Evolutionary conservation across 2,888 invertebrate genomes (phyloP).

Genomic region (Eugnorisma glareosa): DNA sequence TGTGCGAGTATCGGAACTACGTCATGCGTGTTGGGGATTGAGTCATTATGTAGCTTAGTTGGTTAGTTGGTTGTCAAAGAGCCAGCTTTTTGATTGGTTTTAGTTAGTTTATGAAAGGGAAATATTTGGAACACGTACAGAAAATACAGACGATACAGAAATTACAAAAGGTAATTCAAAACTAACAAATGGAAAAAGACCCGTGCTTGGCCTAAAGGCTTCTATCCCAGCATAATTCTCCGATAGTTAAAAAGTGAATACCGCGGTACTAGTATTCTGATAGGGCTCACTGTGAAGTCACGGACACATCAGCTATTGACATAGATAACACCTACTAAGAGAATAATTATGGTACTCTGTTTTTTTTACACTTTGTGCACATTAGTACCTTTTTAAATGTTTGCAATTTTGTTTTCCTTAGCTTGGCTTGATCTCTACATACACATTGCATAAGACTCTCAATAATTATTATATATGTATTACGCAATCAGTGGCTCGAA

Average conservation of each 20-base stretch:
- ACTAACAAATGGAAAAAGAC: background rate
- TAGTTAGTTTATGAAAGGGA: background rate
- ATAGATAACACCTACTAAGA: no score
- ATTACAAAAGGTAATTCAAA: background rate
- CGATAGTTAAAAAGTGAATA: background rate
- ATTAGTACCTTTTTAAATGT: no score
- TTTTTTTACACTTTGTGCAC: no score
- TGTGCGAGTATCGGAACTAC: conserved; percentile 9
- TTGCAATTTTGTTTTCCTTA: no score
- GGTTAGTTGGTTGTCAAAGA: background rate
- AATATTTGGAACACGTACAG: background rate
- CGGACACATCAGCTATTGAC: no score
- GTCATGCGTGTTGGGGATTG: background rate
- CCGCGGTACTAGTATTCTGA: no score
- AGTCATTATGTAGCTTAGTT: background rate
- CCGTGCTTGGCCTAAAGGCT: background rate
- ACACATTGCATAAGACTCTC: no score
- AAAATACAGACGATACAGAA: background rate
- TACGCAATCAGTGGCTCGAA: no score
- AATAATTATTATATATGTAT: no score
- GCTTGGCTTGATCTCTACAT: no score
- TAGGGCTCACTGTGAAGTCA: no score
- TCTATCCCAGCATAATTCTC: background rate
- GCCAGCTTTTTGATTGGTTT: background rate
- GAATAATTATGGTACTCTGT: no score